Base-by-base conservation (phyloP, 2,113 vertebrate species). In the Columba janthina region DNA sequence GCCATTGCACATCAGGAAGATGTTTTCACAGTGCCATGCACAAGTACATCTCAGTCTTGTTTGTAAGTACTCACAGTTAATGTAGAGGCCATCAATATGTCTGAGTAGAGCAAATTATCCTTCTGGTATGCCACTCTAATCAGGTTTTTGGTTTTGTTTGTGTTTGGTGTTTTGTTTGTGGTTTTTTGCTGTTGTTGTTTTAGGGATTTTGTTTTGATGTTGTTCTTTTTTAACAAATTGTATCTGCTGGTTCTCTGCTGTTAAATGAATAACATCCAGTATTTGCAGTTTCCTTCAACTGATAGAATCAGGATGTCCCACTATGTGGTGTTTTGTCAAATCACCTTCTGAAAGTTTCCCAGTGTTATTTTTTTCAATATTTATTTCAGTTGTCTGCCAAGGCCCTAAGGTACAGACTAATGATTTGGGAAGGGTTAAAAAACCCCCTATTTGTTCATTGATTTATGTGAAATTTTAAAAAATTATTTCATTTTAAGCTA, bases 361-460 rank as follows among this genome's bases (percentile, higher is more conserved):
- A 24, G 29, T 34, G 61, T 75, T 76, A 61, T 8, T 12, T 66
- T 21, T n/a, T 78, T 82, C 24, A 53, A 71, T 67, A 48, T 21
- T 51, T 57, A 53, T 44, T 44, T 44, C 6, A 83, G 10, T 7
- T 53, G 57, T 31, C 24, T 6, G 1, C 24, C 69, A 26, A 42
- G 24, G 18, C 32, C 48, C 32, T 53, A 24, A 22, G 6, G 40
- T 25, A 57, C 5, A 26, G 8, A 16, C 15, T 26, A 51, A 38
- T 16, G n/a, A 17, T 3, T 34, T n/a, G 4, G 28, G 22, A 50
- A 66, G 28, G 21, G 22, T 73, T 74, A 50, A 54, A 57, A 38
- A 5, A 3, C 3, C 0, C 0, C 17, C 10, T 11, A 4, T 28
- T 17, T 34, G 9, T 57, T 70, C 3, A 38, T 42, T 54, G 13